A percentile compares a stretch with the other conserved stretches of the same genome.
Evolutionary conservation across 2,797 vertebrate genomes (phyloP).

Genomic region (Pseudochirops corinnae): DNA sequence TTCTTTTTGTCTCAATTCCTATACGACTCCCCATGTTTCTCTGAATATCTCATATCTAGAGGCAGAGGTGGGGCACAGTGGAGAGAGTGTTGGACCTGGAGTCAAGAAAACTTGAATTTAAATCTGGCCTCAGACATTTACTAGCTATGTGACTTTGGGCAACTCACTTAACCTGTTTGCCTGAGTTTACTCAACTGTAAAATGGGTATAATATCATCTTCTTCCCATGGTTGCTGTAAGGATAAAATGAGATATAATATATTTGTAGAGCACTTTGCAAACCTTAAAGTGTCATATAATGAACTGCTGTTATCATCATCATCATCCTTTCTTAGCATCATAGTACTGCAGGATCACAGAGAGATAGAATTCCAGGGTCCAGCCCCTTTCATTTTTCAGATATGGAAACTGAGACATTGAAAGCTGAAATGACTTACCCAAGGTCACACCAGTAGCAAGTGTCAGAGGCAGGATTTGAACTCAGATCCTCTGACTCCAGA

Average conservation of each 20-base stretch:
- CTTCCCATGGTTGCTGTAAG: not conserved
- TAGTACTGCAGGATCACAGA: not conserved
- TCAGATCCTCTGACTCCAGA: not conserved
- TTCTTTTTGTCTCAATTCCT: not conserved
- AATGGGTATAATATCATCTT: not conserved
- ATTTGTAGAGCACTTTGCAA: not conserved
- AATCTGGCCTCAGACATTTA: not conserved
- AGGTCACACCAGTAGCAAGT: not conserved
- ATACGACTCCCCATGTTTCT: not conserved
- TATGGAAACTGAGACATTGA: rapidly evolving
- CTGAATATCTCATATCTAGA: not conserved
- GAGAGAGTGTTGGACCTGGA: not conserved
- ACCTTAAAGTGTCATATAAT: not conserved
- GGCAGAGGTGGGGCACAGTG: not conserved
- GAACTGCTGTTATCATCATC: not conserved
- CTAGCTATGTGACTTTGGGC: not conserved
- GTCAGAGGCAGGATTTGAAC: rapidly evolving
- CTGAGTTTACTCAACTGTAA: not conserved
- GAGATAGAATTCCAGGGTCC: not conserved
- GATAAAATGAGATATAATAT: not conserved
- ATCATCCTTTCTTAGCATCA: not conserved
- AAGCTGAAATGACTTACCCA: rapidly evolving
- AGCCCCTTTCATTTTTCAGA: not conserved
- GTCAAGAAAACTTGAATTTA: not conserved
- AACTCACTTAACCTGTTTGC: not conserved